Evolutionary conservation across 2,888 invertebrate genomes (phyloP).

Genomic region (Papilio demoleus): DNA sequence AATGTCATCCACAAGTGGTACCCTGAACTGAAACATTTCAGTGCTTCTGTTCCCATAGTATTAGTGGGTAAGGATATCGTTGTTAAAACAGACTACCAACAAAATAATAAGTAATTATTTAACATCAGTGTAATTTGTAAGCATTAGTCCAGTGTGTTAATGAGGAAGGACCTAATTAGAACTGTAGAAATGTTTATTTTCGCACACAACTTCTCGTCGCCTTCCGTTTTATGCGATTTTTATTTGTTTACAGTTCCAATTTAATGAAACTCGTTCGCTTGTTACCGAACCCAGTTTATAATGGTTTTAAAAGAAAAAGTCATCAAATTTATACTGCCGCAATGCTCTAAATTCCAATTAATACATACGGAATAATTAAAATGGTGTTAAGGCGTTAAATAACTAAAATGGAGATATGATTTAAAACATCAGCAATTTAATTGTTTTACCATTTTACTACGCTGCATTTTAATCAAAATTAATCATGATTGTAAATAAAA

Average conservation of each 20-base stretch:
- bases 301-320: constrained; percentile 6
- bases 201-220: constrained; percentile 25
- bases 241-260: constrained; percentile 26
- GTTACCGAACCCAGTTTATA: constrained; percentile 19
- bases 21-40: constrained; percentile 92
- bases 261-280: constrained; percentile 26
- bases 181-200: constrained; percentile 44
- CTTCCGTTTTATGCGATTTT: constrained; percentile 30
- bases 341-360: not conserved
- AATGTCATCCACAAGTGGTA: constrained; percentile 94
- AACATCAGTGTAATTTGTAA: constrained; percentile 48
- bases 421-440: no score
- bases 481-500: no score
- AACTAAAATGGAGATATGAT: no score
- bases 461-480: no score
- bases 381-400: no score
- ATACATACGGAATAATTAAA: no score
- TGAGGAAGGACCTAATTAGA: constrained; percentile 62
- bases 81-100: not conserved
- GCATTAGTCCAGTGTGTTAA: constrained; percentile 57
- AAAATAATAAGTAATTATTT: constrained; percentile 13
- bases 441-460: no score
- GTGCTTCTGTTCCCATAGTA: constrained; percentile 90
- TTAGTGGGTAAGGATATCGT: constrained; percentile 88
- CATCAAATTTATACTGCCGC: constrained; percentile 16